Evolutionary conservation across 2,888 invertebrate genomes (phyloP).

Genomic region (Gari tellinella): DNA sequence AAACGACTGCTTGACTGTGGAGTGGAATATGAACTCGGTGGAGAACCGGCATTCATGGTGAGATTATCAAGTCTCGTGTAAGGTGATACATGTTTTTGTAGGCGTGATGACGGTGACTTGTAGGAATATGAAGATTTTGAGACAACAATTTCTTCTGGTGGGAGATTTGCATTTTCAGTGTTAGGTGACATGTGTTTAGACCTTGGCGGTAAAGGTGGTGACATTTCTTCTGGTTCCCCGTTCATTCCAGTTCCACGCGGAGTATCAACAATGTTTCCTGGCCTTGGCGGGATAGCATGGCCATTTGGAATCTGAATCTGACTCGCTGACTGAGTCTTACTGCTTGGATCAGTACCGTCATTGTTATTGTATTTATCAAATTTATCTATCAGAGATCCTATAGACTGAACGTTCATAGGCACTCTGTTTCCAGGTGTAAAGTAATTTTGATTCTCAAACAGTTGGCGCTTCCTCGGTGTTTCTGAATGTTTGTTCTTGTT

Average conservation of each 20-base stretch:
- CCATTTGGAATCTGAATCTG: not conserved
- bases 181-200: not conserved
- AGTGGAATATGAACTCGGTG: conserved; percentile 22
- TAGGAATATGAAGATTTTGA: too few species aligned
- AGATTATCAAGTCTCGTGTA: conserved; percentile 29
- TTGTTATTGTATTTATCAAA: conserved; percentile 68
- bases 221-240: conserved; percentile 42
- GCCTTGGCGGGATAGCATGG: conserved; percentile 71
- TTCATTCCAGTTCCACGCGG: conserved; percentile 45
- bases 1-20: conserved; percentile 9
- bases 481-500: conserved; percentile 8
- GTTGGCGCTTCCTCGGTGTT: conserved; percentile 25
- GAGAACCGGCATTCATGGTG: conserved; percentile 14
- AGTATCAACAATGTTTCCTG: conserved; percentile 31
- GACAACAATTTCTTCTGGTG: not conserved
- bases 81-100: conserved; percentile 11
- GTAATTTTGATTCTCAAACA: conserved; percentile 42
- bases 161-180: conserved; percentile 8
- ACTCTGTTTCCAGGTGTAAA: conserved; percentile 45
- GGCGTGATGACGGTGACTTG: too few species aligned
- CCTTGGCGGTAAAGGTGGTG: conserved; percentile 64
- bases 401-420: conserved; percentile 60
- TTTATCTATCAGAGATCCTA: conserved; percentile 70
- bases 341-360: conserved; percentile 16
- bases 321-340: not conserved